Evolutionary conservation across 2,113 vertebrate species (phyloP).

Genomic region (Aptenodytes forsteri): DNA sequence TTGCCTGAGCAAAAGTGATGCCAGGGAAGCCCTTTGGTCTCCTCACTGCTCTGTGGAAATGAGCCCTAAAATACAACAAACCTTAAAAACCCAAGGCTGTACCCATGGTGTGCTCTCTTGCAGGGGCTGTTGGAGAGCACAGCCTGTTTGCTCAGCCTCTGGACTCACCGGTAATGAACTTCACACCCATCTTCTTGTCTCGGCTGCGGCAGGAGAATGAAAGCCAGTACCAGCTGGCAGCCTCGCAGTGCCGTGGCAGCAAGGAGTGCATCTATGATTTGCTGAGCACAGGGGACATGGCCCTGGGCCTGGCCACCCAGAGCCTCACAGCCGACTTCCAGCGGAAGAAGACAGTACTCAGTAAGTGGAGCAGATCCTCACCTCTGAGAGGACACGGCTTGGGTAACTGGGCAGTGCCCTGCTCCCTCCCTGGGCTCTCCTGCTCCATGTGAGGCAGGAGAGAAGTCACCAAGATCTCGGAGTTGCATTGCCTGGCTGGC

Average conservation of each 20-base stretch:
- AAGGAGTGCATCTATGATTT: slow-evolving; percentile 43
- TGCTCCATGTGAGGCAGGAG: background rate
- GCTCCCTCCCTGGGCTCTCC: background rate
- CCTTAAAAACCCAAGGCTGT: background rate
- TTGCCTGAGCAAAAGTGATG: background rate
- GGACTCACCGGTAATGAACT: background rate
- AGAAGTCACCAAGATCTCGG: background rate
- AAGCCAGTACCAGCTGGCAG: slow-evolving; percentile 36
- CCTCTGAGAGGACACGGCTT: background rate
- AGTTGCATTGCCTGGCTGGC: background rate
- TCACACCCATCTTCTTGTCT: slow-evolving; percentile 60
- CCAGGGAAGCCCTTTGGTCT: background rate
- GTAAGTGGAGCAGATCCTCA: slow-evolving; percentile 2
- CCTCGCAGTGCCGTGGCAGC: background rate
- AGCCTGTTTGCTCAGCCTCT: slow-evolving; percentile 18
- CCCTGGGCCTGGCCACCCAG: slow-evolving; percentile 41
- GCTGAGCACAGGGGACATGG: slow-evolving; percentile 9
- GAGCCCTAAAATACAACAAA: background rate
- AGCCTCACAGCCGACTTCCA: background rate
- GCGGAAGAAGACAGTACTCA: slow-evolving; percentile 30
- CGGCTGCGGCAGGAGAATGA: slow-evolving; percentile 26
- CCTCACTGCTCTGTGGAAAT: background rate
- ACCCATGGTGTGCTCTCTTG: background rate
- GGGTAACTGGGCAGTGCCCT: background rate
- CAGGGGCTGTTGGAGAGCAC: slow-evolving; percentile 27